A percentile compares a stretch with the other conserved stretches of the same genome.
These are phyloP conservation scores for Potamilus streckersoni DNA, from an alignment of 1,140 invertebrate species.

Conservation along the genomic window DNA sequence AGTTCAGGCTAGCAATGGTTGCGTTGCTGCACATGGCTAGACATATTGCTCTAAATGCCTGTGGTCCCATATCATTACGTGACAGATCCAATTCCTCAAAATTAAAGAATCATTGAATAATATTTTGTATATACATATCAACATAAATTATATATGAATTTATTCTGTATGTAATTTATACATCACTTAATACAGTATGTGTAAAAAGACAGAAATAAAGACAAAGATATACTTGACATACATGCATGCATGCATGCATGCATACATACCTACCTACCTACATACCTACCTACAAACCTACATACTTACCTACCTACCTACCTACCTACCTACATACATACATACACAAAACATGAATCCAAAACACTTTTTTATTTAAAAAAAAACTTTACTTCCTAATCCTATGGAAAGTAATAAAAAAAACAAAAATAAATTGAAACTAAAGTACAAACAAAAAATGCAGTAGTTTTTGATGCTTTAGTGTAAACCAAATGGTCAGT, in stretches of 20 bases:
- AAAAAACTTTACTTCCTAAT: too few relatives aligned
- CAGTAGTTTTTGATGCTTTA: too few relatives aligned
- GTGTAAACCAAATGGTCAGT: too few relatives aligned
- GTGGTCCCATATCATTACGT: constrained; percentile 53
- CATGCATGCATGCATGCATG: too few relatives aligned
- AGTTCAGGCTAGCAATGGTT: constrained; percentile 46
- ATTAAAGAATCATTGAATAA: neutral
- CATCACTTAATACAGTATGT: neutral
- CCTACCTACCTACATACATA: too few relatives aligned
- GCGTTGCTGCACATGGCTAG: constrained; percentile 49
- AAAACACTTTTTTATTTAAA: neutral
- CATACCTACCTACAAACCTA: too few relatives aligned
- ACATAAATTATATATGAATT: neutral
- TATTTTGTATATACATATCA: neutral
- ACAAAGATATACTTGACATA: neutral
- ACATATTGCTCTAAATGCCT: constrained; percentile 54
- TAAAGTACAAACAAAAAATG: neutral
- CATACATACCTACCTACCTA: too few relatives aligned
- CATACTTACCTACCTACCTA: too few relatives aligned
- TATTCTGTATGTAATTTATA: neutral
- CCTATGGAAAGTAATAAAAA: neutral
- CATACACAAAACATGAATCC: too few relatives aligned
- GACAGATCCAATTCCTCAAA: constrained; percentile 56
- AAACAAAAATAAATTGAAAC: neutral
- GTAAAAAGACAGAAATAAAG: neutral